Percentiles rank a stretch among this genome's conserved stretches.
phyloP scores from a whole-genome alignment of 1,140 invertebrate species.

The Oscheius sp. region DNA sequence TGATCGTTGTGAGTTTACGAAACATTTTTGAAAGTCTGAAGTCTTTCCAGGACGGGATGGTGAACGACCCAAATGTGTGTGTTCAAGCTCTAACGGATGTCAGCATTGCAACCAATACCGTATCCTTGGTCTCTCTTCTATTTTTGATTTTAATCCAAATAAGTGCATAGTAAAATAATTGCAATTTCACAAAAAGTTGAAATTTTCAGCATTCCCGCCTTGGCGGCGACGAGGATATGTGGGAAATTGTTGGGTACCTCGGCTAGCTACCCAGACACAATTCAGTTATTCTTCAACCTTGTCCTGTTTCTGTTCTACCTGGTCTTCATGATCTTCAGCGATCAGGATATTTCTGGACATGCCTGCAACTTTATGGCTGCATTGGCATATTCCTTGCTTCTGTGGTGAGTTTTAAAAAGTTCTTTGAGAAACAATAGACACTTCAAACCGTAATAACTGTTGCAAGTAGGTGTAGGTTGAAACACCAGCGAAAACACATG shows the following conservation, averaged over 20 bases:
- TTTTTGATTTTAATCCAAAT: neutral
- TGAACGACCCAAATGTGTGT: neutral
- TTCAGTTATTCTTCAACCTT: neutral
- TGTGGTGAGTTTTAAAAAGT: too few species aligned
- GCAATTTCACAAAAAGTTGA: neutral
- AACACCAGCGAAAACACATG: too few species aligned
- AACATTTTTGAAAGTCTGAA: neutral
- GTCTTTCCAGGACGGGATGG: neutral
- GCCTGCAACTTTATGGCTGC: neutral
- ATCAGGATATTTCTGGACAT: neutral
- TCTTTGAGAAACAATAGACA: too few species aligned
- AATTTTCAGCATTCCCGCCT: neutral
- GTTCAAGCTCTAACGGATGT: neutral
- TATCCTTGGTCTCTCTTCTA: neutral
- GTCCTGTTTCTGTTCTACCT: neutral
- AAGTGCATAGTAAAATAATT: neutral
- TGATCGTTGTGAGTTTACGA: conserved; percentile 1
- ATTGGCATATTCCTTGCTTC: neutral
- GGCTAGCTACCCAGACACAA: neutral
- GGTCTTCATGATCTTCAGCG: neutral
- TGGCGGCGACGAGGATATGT: neutral
- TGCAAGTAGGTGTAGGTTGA: too few species aligned
- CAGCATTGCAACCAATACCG: neutral
- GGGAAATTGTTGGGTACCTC: neutral
- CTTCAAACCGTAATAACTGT: too few species aligned